Evolutionary conservation across 2,888 invertebrate species (phyloP).

Genomic region (Ditula angustiorana): DNA sequence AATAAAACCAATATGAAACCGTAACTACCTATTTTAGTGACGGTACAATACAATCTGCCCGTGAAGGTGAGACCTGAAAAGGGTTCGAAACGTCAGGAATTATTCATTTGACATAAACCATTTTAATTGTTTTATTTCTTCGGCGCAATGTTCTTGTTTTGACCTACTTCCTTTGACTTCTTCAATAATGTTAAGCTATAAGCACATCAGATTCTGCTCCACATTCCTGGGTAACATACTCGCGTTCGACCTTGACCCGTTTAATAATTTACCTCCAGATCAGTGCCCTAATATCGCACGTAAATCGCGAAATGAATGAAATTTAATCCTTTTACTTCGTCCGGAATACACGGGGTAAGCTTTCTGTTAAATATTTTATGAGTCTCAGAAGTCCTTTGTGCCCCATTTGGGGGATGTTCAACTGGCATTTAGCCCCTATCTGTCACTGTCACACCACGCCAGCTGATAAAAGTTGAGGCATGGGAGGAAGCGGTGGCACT

Average conservation of each 20-base stretch:
- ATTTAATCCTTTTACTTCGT: background rate
- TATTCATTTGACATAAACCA: too few relatives aligned
- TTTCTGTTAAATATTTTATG: slow-evolving; percentile 29
- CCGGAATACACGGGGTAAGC: background rate
- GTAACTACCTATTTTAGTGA: too few relatives aligned
- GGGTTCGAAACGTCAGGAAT: too few relatives aligned
- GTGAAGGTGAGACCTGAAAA: too few relatives aligned
- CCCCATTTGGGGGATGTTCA: slow-evolving; percentile 32
- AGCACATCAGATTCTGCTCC: background rate
- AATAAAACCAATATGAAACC: too few relatives aligned
- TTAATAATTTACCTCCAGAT: background rate
- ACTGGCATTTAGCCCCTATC: slow-evolving; percentile 37
- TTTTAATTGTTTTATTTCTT: too few relatives aligned
- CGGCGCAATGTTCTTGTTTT: too few relatives aligned
- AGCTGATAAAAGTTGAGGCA: slow-evolving; percentile 16
- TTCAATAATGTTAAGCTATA: background rate
- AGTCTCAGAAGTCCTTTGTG: slow-evolving; percentile 22
- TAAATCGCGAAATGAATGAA: background rate
- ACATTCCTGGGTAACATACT: background rate
- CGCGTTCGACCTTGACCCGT: background rate
- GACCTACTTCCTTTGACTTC: too few relatives aligned
- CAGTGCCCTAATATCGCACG: background rate
- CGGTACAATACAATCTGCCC: too few relatives aligned
- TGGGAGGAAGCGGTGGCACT: slow-evolving; percentile 23
- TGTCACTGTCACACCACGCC: slow-evolving; percentile 33